Percentiles rank a stretch among this genome's conserved stretches.
phyloP scores from a whole-genome alignment of 2,888 invertebrate species.

The Ceramica pisi region DNA sequence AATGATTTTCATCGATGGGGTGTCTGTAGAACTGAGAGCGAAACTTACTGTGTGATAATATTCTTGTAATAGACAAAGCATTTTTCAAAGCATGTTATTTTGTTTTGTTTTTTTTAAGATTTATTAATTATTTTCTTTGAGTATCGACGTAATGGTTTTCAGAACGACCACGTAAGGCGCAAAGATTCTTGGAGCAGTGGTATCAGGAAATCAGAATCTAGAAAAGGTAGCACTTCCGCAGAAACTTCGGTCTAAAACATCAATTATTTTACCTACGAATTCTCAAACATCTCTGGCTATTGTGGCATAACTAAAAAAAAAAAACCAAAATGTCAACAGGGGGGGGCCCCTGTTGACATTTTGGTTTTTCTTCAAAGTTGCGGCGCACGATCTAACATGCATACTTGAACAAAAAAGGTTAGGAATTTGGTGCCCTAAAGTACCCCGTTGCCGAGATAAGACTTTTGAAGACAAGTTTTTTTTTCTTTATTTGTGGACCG shows the following conservation, averaged over 20 bases:
- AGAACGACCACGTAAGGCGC: constrained; percentile 86
- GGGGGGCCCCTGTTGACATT: too few species aligned
- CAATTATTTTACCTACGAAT: constrained; percentile 2
- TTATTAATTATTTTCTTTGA: constrained; percentile 15
- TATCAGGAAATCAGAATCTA: constrained; percentile 81
- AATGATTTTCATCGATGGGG: too few species aligned
- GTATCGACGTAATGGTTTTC: constrained; percentile 74
- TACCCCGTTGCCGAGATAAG: too few species aligned
- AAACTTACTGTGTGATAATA: background rate
- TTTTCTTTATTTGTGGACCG: too few species aligned
- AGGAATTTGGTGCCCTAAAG: too few species aligned
- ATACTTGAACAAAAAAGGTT: too few species aligned
- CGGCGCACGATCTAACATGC: too few species aligned
- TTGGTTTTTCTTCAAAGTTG: too few species aligned
- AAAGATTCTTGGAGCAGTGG: constrained; percentile 88
- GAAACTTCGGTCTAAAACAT: constrained; percentile 88
- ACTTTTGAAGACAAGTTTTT: too few species aligned
- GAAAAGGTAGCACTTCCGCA: constrained; percentile 84
- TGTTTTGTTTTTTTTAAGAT: background rate
- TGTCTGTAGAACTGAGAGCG: too few species aligned
- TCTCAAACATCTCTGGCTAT: constrained; percentile 1
- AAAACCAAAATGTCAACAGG: too few species aligned
- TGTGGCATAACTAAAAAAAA: too few species aligned
- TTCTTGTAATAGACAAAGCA: constrained; percentile 17
- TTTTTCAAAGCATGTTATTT: constrained; percentile 26